Evolutionary conservation across 2,797 vertebrate species (phyloP), one percentile per base, ranked within the genome.

Genomic region (Xiphophorus birchmanni): DNA sequence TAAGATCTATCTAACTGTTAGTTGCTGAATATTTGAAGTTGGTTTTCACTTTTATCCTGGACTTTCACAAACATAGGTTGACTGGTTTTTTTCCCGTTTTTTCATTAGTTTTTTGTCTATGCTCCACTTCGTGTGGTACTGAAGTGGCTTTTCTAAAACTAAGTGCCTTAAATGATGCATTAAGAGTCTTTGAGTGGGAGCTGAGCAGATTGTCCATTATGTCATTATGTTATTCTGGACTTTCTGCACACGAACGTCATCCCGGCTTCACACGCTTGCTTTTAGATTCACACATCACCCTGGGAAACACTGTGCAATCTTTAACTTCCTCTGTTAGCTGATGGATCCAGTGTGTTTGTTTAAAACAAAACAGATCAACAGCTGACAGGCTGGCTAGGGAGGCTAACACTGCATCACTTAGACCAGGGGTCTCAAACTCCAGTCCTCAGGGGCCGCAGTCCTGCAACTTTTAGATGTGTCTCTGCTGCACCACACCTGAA

Each of bases 121-220:
- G 77, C 37, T 81, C 35, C 23, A 72, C 23, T n/a, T 45, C 7
- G 0, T n/a, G 6, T 44, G 26, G 42, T 23, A 32, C 44, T 29
- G 18, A 0, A 0, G 13, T 29, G 83, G 45, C 40, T 65, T 81
- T 78, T 50, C 35, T 42, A 0, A 76, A 65, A 50, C 18, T 26
- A 48, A 89, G 77, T 82, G 72, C 80, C 81, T 75, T 75, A 78
- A 78, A 84, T 86, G 78, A 42, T 45, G 23, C 50, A 76, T 88
- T 74, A 79, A 35, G 10, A n/a, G 21, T 67, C 60, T 37, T 58
- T 52, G 63, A 72, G 60, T 58, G 65, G 78, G 78, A 78, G 26
- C 11, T 63, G 4, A 63, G n/a, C 75, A 47, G 45, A 67, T 73
- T 17, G 26, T 52, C 44, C 29, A 42, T 65, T 58, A 47, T 76